Base-by-base conservation (phyloP, 2,888 invertebrate genomes). In the Athalia rosae region DNA sequence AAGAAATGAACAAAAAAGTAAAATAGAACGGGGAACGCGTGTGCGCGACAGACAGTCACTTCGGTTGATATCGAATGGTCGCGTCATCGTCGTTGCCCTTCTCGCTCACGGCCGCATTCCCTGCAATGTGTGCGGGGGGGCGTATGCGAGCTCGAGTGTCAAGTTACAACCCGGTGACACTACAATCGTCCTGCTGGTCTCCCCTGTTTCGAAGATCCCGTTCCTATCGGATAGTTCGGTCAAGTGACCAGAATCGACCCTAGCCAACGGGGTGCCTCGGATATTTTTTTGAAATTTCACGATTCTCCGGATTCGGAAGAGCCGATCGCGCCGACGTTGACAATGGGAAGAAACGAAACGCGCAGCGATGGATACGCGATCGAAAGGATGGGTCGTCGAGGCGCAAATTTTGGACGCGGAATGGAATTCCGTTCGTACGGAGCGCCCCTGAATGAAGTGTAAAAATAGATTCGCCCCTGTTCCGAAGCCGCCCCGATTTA, bases 151-250 rank as follows among this genome's bases (percentile, higher is more conserved):
- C 83, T 84, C 73, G 83, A 81, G 85, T 88, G 86, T 88, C 87
- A 85, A 84, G 85, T 88, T 88, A 87, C 84, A 81, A 83, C 80
- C 83, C 82, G 83, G 84, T 85, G 85, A 85, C 84, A 85, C 82
- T 85, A 84, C 82, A 86, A 85, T 87, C 85, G 85, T 85, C 84
- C 83, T 82, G 83, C 81, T 83, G 87, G 84, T 87, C 84, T 84
- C 83, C 81, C 77, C 77, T 59, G 48, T 48, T 61, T n/a, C 48
- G 50, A 61, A 62, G 74, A 62, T 62, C 61, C 43, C 74, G 43
- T 59, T 62, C 48, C 74, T 74, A 74, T 74, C 48, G 48, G 47
- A 59, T 74, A 28, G 74, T 48, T 61, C 61, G 74, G 74, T 61
- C 74, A 62, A 74, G 74, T 74, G 74, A 56, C 50, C 74, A 74